Evolutionary conservation across 2,888 invertebrate genomes (phyloP).

Genomic region (Cerceris rybyensis): DNA sequence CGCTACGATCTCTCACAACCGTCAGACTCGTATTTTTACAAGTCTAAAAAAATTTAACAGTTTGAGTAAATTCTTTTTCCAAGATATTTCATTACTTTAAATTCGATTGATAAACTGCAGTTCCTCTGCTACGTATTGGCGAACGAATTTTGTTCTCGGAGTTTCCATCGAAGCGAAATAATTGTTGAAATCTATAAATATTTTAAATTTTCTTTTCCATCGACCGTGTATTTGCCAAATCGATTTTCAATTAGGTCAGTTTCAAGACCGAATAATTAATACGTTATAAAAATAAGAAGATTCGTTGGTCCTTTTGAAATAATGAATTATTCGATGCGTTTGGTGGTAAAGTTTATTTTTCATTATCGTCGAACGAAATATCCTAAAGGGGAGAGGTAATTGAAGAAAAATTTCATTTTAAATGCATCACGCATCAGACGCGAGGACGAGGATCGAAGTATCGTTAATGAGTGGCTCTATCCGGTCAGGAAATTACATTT

Average conservation of each 20-base stretch:
- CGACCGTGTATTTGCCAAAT: background rate
- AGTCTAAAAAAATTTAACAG: too few relatives aligned
- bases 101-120: too few relatives aligned
- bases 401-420: background rate
- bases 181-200: background rate
- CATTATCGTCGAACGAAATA: background rate
- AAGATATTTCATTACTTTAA: too few relatives aligned
- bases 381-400: background rate
- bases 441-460: background rate
- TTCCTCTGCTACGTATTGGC: too few relatives aligned
- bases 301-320: too few relatives aligned
- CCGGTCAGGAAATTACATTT: constrained; percentile 37
- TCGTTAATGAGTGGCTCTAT: constrained; percentile 39
- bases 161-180: background rate
- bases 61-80: too few relatives aligned
- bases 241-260: too few relatives aligned
- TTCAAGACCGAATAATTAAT: too few relatives aligned
- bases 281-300: too few relatives aligned
- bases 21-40: too few relatives aligned
- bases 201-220: background rate
- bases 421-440: background rate
- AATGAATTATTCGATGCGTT: too few relatives aligned
- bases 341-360: background rate
- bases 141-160: background rate
- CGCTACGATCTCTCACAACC: too few relatives aligned